These are phyloP conservation scores for Nesometra sesokonis DNA, from an alignment of 35 echinoderm and acorn worm species.

Conservation along the genomic window DNA sequence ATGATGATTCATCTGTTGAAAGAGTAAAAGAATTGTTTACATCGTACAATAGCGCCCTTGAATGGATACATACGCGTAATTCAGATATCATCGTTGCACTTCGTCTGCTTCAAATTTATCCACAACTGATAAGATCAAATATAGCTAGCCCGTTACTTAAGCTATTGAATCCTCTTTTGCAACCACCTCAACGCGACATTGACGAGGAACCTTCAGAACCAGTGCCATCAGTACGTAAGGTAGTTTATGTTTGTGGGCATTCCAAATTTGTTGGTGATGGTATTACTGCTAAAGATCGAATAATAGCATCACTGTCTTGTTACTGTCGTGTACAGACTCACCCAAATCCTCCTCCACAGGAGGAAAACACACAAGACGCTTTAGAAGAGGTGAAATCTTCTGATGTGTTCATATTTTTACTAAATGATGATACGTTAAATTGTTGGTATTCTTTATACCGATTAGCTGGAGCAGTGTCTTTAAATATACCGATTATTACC, in stretches of 20 bases:
- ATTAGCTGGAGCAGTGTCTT: constrained; percentile 40
- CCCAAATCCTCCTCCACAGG: constrained; percentile 30
- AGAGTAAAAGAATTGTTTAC: background rate
- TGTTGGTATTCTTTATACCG: constrained; percentile 39
- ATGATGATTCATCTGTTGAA: background rate
- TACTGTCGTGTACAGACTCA: constrained; percentile 51
- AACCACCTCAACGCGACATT: background rate
- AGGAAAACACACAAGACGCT: constrained; percentile 31
- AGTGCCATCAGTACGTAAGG: background rate
- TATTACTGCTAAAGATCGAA: constrained; percentile 26
- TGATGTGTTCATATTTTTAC: constrained; percentile 61
- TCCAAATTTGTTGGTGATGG: background rate
- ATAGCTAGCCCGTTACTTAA: background rate
- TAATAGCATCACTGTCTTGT: constrained; percentile 46
- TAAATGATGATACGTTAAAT: constrained; percentile 29
- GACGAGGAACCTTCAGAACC: background rate
- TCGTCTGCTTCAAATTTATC: background rate
- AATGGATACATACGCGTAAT: background rate
- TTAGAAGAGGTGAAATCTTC: constrained; percentile 27
- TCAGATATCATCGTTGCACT: background rate
- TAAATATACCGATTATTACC: constrained; percentile 37
- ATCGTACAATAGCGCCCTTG: background rate
- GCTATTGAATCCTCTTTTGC: background rate
- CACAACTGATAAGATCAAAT: background rate
- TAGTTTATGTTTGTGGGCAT: background rate